Conservation (phyloP, 2,113 vertebrate genomes). For the Cebus imitator region DNA sequence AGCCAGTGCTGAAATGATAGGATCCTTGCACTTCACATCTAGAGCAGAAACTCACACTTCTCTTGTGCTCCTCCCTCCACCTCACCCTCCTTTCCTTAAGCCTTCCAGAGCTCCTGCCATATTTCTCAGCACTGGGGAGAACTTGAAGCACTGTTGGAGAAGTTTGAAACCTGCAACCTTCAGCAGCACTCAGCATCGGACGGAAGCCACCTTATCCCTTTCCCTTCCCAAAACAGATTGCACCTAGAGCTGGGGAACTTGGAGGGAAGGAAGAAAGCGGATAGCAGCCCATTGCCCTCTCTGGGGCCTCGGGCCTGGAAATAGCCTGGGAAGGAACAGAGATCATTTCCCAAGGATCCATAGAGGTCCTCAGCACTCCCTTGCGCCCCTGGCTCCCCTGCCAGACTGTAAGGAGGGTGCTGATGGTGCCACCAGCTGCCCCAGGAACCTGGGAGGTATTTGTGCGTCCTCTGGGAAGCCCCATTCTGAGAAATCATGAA, state of each 20-base stretch:
- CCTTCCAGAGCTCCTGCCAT: neutral
- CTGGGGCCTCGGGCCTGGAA: neutral
- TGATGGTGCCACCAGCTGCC: neutral
- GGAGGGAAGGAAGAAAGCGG: neutral
- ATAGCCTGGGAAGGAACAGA: neutral
- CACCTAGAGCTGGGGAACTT: neutral
- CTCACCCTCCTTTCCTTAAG: neutral
- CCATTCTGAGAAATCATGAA: neutral
- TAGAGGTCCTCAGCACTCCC: neutral
- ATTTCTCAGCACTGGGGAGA: neutral
- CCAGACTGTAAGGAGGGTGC: neutral
- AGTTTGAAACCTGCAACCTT: neutral
- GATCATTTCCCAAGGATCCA: neutral
- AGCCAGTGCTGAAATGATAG: neutral
- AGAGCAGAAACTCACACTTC: neutral
- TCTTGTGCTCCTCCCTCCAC: neutral
- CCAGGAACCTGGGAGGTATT: neutral
- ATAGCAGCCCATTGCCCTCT: neutral
- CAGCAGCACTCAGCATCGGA: neutral
- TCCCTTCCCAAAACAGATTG: neutral
- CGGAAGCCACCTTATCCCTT: neutral
- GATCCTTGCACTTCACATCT: neutral
- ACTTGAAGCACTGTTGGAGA: neutral
- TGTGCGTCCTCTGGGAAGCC: neutral
- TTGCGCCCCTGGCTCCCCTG: neutral